phyloP scores from a whole-genome alignment of 2,113 vertebrate genomes.

The Thinocorus orbignyianus region DNA sequence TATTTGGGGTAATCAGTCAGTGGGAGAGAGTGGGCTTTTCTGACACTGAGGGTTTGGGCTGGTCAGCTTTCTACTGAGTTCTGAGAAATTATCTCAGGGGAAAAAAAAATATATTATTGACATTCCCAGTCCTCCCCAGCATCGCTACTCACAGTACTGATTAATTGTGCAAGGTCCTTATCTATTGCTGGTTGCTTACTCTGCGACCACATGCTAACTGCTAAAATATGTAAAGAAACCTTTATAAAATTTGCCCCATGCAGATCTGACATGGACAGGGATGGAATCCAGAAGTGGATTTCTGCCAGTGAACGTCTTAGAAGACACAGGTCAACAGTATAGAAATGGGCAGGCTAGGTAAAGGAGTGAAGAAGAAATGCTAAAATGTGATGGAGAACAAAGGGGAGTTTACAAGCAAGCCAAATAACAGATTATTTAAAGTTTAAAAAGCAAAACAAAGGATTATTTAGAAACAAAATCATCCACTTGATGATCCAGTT shows the following conservation, averaged over 20 bases:
- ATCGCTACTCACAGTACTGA: accelerated
- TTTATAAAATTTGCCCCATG: background rate
- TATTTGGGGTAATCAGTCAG: background rate
- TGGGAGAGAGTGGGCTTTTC: background rate
- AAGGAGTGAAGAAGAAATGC: background rate
- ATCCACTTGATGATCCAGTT: background rate
- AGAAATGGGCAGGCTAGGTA: background rate
- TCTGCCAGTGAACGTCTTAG: background rate
- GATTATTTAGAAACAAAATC: background rate
- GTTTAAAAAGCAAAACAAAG: background rate
- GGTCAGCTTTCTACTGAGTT: background rate
- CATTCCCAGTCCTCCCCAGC: background rate
- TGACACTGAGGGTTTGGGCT: background rate
- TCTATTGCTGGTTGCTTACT: background rate
- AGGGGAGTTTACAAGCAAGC: background rate
- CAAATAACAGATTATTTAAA: background rate
- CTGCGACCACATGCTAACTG: accelerated
- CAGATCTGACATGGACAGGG: background rate
- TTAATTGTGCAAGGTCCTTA: background rate
- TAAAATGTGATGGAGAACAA: background rate
- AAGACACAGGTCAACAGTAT: background rate
- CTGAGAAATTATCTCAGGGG: background rate
- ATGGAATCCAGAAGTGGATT: background rate
- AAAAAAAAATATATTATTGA: background rate
- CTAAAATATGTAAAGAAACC: background rate